These are phyloP conservation scores for Peucedramus taeniatus DNA, from an alignment of 2,113 vertebrate species.

Conservation along the genomic window DNA sequence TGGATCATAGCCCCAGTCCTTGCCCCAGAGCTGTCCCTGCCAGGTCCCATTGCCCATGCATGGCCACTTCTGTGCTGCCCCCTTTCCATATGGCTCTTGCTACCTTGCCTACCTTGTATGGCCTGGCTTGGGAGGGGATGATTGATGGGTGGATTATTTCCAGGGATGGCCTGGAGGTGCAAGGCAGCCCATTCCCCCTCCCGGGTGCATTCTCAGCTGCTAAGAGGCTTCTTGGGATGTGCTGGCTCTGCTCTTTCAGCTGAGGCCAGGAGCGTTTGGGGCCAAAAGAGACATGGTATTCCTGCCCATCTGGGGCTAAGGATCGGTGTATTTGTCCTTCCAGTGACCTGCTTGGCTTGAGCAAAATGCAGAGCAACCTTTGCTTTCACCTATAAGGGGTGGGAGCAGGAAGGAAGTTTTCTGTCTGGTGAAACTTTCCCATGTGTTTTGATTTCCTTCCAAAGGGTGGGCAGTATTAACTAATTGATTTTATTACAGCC, in stretches of 20 bases:
- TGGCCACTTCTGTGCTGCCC: background rate
- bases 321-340: background rate
- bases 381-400: background rate
- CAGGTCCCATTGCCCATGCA: background rate
- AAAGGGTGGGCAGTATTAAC: background rate
- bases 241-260: slow-evolving; percentile 41
- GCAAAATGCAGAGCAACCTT: background rate
- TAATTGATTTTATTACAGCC: slow-evolving; percentile 38
- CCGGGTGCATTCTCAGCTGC: slow-evolving; percentile 82
- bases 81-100: background rate
- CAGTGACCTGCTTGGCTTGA: background rate
- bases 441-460: background rate
- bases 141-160: slow-evolving; percentile 74
- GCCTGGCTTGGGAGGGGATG: slow-evolving; percentile 70
- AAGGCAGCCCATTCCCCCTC: slow-evolving; percentile 73
- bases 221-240: slow-evolving; percentile 50
- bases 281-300: background rate
- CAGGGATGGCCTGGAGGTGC: slow-evolving; percentile 72
- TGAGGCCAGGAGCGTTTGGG: slow-evolving; percentile 34
- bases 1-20: background rate
- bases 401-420: background rate
- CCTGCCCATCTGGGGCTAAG: background rate
- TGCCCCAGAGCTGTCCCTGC: background rate
- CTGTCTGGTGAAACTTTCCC: background rate
- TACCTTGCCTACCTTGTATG: slow-evolving; percentile 58